These are phyloP conservation scores for Brevimyrus niger DNA, from an alignment of 2,113 vertebrate genomes.

Conservation along the genomic window DNA sequence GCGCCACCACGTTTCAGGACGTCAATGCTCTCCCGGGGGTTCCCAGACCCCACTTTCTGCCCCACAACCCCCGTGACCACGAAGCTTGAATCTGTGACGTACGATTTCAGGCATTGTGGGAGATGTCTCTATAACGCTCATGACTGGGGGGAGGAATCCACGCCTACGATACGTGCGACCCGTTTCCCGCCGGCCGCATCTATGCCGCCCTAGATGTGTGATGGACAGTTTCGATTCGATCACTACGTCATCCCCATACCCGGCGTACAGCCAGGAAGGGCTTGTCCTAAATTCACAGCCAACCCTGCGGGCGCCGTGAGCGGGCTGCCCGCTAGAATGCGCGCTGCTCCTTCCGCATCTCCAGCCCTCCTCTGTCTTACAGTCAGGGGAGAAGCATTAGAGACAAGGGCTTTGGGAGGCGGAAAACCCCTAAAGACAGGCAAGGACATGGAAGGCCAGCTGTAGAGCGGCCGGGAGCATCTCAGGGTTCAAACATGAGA, in stretches of 20 bases:
- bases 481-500: not conserved
- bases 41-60: not conserved
- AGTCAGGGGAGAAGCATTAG: not conserved
- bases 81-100: not conserved
- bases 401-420: not conserved
- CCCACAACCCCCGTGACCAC: not conserved
- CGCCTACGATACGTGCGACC: not conserved
- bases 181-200: not conserved
- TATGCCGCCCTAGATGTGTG: not conserved
- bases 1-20: not conserved
- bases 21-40: not conserved
- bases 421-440: not conserved
- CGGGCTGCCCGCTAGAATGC: not conserved
- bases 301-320: not conserved
- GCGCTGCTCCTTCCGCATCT: not conserved
- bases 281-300: not conserved
- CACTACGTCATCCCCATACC: not conserved
- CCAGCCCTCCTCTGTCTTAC: not conserved
- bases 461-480: not conserved
- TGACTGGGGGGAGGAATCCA: not conserved
- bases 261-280: not conserved
- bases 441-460: not conserved
- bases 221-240: not conserved
- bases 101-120: not conserved
- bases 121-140: not conserved